Percentiles rank a stretch among this genome's conserved stretches.
phyloP scores from a whole-genome alignment of 2,113 vertebrate species.

The Heteronetta atricapilla region DNA sequence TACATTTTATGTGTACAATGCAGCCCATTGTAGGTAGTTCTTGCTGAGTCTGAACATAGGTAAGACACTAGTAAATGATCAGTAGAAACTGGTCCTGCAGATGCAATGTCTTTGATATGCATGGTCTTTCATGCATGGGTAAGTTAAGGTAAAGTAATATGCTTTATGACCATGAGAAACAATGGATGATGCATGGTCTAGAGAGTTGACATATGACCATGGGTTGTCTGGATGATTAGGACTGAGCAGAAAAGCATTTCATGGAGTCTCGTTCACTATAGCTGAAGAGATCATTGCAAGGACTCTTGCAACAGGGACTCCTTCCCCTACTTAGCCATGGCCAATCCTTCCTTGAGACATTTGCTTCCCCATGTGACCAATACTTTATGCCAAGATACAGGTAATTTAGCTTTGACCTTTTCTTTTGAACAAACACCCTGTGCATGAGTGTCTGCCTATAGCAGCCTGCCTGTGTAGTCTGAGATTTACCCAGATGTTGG shows the following conservation, averaged over 20 bases:
- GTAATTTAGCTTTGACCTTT: not conserved
- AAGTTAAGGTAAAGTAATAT: not conserved
- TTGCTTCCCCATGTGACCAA: not conserved
- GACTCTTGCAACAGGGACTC: not conserved
- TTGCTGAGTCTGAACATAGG: not conserved
- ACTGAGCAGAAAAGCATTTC: not conserved
- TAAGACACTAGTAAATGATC: not conserved
- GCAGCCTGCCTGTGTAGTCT: not conserved
- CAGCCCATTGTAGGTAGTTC: not conserved
- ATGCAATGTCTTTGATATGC: not conserved
- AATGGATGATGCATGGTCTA: not conserved
- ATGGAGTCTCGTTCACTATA: not conserved
- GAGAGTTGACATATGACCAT: not conserved
- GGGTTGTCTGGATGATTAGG: not conserved
- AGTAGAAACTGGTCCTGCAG: not conserved
- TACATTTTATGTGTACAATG: not conserved
- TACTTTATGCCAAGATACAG: not conserved
- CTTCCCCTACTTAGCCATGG: not conserved
- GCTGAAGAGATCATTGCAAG: not conserved
- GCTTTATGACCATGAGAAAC: not conserved
- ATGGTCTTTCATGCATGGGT: not conserved
- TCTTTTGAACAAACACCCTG: not conserved
- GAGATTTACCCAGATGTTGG: not conserved
- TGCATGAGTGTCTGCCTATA: not conserved
- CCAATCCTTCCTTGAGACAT: not conserved